Percentiles rank a stretch among this genome's conserved stretches.
Conservation (phyloP, 1,140 invertebrate species). For the Augochlora pura region DNA sequence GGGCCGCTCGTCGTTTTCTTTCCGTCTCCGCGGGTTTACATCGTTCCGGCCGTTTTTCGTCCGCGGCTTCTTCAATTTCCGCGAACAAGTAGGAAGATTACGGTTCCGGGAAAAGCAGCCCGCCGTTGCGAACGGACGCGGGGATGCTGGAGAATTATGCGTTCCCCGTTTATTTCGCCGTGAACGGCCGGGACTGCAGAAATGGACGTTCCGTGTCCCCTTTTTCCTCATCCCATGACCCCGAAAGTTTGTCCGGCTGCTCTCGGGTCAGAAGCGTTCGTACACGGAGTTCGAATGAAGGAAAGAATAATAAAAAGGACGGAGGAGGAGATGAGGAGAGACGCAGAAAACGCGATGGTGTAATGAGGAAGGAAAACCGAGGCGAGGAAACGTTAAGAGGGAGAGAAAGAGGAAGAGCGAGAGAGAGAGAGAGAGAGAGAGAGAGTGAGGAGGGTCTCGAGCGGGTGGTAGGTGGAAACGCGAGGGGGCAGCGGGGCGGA, state of each 20-base stretch:
- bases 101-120: not conserved
- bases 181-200: conserved; percentile 29
- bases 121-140: not conserved
- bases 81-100: conserved; percentile 27
- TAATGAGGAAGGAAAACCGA: conserved; percentile 57
- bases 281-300: not conserved
- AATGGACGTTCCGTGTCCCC: conserved; percentile 49
- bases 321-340: conserved; percentile 51
- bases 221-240: not conserved
- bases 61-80: conserved; percentile 11
- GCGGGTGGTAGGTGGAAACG: conserved; percentile 55
- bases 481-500: conserved; percentile 47
- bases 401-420: conserved; percentile 39
- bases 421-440: conserved; percentile 23
- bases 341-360: conserved; percentile 58
- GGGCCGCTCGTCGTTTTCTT: conserved; percentile 3
- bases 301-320: not conserved
- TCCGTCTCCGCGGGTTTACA: conserved; percentile 24
- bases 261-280: not conserved
- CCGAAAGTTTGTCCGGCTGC: not conserved
- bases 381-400: conserved; percentile 49
- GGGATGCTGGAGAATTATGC: conserved; percentile 15
- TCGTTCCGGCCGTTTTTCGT: conserved; percentile 9
- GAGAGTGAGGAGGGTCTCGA: conserved; percentile 39
- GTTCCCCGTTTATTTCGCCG: conserved; percentile 46